Percentiles rank a stretch among this genome's conserved stretches.
These are phyloP conservation scores for Mugil cephalus DNA, from an alignment of 2,113 vertebrate genomes.

Conservation along the genomic window DNA sequence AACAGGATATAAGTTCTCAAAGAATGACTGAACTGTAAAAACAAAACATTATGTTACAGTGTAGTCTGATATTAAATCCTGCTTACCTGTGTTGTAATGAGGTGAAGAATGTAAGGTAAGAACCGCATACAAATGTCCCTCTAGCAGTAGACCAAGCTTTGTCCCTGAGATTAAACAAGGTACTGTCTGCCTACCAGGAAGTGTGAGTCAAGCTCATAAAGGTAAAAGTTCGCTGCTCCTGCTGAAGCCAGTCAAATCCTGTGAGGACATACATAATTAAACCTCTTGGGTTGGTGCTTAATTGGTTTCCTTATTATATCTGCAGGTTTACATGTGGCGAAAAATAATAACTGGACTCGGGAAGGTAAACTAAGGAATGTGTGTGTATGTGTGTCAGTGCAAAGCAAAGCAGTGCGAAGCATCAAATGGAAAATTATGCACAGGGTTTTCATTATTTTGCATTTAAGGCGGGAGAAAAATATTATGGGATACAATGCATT, in stretches of 20 bases:
- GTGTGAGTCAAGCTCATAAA: constrained; percentile 25
- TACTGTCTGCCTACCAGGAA: constrained; percentile 63
- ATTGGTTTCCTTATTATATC: constrained; percentile 4
- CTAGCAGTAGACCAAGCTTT: neutral
- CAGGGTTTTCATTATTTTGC: too few relatives aligned
- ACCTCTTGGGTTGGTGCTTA: constrained; percentile 1
- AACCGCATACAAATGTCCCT: neutral
- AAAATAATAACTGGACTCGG: neutral
- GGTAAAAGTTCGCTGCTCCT: constrained; percentile 71
- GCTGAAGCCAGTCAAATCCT: neutral
- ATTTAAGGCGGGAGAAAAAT: too few relatives aligned
- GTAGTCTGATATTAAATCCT: neutral
- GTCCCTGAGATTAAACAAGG: neutral
- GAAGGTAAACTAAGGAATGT: too few relatives aligned
- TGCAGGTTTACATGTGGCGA: neutral
- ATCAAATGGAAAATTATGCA: too few relatives aligned
- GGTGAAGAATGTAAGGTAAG: neutral
- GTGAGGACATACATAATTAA: constrained; percentile 14
- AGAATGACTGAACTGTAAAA: neutral
- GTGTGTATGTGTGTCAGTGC: too few relatives aligned
- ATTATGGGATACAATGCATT: too few relatives aligned
- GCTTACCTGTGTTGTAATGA: constrained; percentile 48
- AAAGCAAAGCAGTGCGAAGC: too few relatives aligned
- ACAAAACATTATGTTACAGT: neutral
- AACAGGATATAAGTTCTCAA: neutral